Evolutionary conservation across 2,113 vertebrate genomes (phyloP), one percentile per base, ranked within the genome.

Genomic region (Neodontobutis hainanensis): DNA sequence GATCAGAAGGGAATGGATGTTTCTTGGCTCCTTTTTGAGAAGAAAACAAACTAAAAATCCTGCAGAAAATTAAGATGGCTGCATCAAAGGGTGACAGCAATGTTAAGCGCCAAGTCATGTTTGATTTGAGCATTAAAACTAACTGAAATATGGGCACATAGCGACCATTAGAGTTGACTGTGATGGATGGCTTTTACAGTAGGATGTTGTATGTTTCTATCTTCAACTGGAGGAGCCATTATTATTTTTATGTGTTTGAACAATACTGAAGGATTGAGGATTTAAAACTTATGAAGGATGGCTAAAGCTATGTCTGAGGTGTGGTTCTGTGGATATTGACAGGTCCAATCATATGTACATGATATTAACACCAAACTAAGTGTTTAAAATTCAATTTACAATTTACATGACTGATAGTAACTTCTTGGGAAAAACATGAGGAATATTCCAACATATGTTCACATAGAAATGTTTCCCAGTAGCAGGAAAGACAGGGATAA

Each of bases 1-100:
- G 77, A 84, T 87, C 45, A 46, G 19, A 57, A 3, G 27, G 35
- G 10, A 59, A 46, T 38, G 55, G 40, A 78, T 65, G 43, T 48
- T 65, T 59, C 51, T 57, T 71, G 75, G 68, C 77, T 71, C 42
- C 63, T 60, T 27, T 62, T 42, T 9, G 11, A 61, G 67, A 51
- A 60, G 40, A 60, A 51, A 51, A 50, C 14, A 6, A 15, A 9
- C 53, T 64, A 38, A n/a, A 38, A 10, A 47, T 10, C 44, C 58
- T 44, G 12, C 38, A 50, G 35, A 36, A 53, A 66, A 44, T 57
- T 34, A 49, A 59, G 15, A 34, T 52, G 19, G 27, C 4, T 52
- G 32, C 5, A 12, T 6, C 19, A 7, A 2, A 19, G 6, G 19
- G 16, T 27, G 38, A 40, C 38, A 40, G 38, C 5, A 19, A 27